Conservation (phyloP, 2,113 vertebrate species). For the Tapirus terrestris region DNA sequence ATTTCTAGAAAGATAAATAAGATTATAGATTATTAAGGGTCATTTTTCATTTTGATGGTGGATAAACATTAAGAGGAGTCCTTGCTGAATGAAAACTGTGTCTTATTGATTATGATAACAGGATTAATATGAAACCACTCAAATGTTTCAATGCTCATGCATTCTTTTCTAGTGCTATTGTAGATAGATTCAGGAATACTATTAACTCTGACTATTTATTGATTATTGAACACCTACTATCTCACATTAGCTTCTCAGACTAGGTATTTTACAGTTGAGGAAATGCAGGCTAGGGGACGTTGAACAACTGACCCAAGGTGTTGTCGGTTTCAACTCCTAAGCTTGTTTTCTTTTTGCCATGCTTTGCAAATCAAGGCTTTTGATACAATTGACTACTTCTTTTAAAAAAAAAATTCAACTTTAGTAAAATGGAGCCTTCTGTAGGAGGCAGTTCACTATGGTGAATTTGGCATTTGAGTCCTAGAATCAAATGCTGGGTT, state of each 20-base stretch:
- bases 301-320: not conserved
- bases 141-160: not conserved
- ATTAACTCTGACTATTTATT: not conserved
- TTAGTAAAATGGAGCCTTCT: not conserved
- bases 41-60: constrained; percentile 71
- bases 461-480: not conserved
- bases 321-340: not conserved
- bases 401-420: not conserved
- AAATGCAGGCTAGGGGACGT: not conserved
- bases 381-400: not conserved
- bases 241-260: not conserved
- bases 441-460: not conserved
- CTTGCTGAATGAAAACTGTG: constrained; percentile 18
- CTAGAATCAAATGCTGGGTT: not conserved
- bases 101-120: constrained; percentile 43
- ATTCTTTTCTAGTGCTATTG: not conserved
- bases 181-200: not conserved
- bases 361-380: not conserved
- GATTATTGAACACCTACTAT: not conserved
- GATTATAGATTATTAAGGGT: constrained; percentile 56
- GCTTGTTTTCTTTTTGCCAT: not conserved
- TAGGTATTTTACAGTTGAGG: not conserved
- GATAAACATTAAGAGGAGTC: constrained; percentile 28
- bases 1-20: constrained; percentile 52
- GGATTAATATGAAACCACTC: not conserved